Evolutionary conservation across 2,113 vertebrate species (phyloP).

Genomic region (Oceanites oceanicus): DNA sequence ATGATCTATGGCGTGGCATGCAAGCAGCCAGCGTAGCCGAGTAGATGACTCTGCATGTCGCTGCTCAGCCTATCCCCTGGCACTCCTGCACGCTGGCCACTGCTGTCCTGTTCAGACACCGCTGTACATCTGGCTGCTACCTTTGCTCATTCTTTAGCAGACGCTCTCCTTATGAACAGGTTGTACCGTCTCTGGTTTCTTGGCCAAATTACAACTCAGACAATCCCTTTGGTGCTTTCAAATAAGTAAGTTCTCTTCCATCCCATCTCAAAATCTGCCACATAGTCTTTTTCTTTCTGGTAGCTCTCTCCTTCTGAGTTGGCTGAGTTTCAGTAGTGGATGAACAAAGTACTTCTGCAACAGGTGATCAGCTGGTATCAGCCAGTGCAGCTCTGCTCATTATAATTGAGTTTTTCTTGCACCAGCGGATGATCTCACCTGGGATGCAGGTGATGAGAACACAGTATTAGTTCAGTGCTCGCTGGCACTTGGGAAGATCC

Average conservation of each 20-base stretch:
- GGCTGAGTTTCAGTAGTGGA: neutral
- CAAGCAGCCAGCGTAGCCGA: neutral
- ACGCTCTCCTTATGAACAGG: neutral
- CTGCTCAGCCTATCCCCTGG: neutral
- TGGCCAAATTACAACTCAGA: neutral
- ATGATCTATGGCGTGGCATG: neutral
- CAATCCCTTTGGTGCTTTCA: neutral
- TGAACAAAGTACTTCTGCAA: neutral
- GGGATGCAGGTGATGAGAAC: neutral
- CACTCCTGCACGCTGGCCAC: rapidly evolving
- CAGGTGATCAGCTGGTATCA: neutral
- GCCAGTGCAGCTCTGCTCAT: neutral
- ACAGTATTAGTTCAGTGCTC: neutral
- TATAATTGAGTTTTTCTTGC: neutral
- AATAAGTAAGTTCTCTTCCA: neutral
- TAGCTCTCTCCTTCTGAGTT: neutral
- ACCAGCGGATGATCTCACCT: neutral
- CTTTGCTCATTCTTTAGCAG: neutral
- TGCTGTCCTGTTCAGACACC: neutral
- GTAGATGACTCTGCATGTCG: neutral
- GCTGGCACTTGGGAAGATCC: neutral
- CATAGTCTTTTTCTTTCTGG: neutral
- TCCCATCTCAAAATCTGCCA: neutral
- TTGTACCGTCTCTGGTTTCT: neutral
- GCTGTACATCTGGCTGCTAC: neutral